Conservation (phyloP, 2,113 vertebrate genomes). For the Syngnathoides biaculeatus region DNA sequence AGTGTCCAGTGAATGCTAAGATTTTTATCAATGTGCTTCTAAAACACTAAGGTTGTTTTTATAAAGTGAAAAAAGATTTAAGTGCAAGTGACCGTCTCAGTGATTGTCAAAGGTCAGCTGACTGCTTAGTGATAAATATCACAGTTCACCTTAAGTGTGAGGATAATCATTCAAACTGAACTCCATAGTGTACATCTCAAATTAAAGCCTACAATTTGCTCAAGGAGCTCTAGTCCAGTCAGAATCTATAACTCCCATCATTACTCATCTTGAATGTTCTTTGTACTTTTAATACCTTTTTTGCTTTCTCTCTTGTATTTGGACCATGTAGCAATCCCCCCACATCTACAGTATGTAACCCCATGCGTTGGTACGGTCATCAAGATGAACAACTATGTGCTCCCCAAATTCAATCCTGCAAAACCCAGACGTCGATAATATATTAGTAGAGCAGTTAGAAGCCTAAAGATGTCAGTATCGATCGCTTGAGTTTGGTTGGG, state of each 20-base stretch:
- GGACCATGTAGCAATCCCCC: slow-evolving; percentile 39
- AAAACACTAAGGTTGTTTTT: not conserved
- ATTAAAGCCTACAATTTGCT: slow-evolving; percentile 14
- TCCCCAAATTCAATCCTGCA: slow-evolving; percentile 63
- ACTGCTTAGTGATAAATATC: slow-evolving; percentile 21
- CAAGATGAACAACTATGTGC: slow-evolving; percentile 58
- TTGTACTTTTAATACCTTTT: slow-evolving; percentile 19
- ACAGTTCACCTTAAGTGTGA: not conserved
- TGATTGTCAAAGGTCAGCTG: slow-evolving; percentile 19
- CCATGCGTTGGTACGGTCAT: slow-evolving; percentile 27
- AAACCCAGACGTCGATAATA: slow-evolving; percentile 71
- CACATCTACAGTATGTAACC: slow-evolving; percentile 16
- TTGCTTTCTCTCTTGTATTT: slow-evolving; percentile 15
- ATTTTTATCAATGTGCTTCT: not conserved
- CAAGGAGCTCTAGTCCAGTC: slow-evolving; percentile 18
- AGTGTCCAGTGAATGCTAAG: not conserved
- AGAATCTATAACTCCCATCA: slow-evolving; percentile 25
- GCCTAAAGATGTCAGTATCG: slow-evolving; percentile 74
- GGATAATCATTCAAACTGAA: slow-evolving; percentile 17
- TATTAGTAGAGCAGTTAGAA: slow-evolving; percentile 64
- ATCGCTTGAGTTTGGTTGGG: slow-evolving; percentile 60
- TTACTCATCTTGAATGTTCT: slow-evolving; percentile 43
- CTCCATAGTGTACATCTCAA: not conserved
- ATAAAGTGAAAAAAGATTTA: not conserved
- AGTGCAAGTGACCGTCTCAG: slow-evolving; percentile 5